Conservation (phyloP, 2,113 vertebrate genomes). For the Prolemur simus region DNA sequence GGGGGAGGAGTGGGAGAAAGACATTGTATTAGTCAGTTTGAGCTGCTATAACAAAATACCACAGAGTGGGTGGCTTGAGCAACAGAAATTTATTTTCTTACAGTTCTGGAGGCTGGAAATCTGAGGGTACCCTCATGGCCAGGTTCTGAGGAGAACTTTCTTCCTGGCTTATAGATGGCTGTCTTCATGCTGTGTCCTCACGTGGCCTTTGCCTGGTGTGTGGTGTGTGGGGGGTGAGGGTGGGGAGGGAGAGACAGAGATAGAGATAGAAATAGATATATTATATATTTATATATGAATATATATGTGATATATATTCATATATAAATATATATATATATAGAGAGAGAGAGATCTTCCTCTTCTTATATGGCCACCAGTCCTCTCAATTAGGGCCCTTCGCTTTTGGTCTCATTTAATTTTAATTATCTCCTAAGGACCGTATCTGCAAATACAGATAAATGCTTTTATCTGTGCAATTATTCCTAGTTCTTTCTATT, state of each 20-base stretch:
- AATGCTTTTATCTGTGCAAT: neutral
- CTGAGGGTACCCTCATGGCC: neutral
- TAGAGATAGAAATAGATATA: neutral
- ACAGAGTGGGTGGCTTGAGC: neutral
- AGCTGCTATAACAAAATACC: neutral
- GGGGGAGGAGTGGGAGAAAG: neutral
- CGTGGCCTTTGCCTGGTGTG: no score
- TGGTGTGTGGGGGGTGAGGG: fast-evolving
- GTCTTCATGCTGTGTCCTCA: neutral
- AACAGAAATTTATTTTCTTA: neutral
- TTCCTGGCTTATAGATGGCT: no score
- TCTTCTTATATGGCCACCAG: neutral
- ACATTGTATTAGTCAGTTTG: neutral
- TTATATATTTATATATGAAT: no score
- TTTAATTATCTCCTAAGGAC: neutral
- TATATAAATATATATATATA: no score
- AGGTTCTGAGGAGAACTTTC: neutral
- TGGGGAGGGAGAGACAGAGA: neutral
- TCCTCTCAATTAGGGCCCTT: neutral
- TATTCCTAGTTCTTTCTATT: neutral
- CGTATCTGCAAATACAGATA: neutral
- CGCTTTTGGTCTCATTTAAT: neutral
- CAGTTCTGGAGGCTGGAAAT: neutral
- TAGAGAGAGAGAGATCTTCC: neutral
- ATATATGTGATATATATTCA: no score